Base-by-base conservation (phyloP, 1,140 invertebrate genomes). In the Bombus confusus region DNA sequence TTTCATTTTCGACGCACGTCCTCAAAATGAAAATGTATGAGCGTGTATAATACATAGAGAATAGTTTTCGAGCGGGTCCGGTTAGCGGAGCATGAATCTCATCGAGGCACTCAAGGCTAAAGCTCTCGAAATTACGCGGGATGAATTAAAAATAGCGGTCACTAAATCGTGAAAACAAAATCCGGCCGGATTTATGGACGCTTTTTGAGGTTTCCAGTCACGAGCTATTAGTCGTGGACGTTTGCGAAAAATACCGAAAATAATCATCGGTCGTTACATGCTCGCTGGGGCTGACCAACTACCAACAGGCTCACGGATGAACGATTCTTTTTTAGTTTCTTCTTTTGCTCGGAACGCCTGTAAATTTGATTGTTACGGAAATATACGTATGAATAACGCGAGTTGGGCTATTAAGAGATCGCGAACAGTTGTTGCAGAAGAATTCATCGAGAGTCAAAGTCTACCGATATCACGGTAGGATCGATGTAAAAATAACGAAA, bases 1-100 rank as follows among this genome's bases (percentile, higher is more conserved):
- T 80, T 86, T 86, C 85, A 86, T 86, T 86, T 86, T 86, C 85
- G 80, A 83, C 85, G 85, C 85, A 86, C 85, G 85, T 86, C 73
- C 85, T 62, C 85, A 47, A 85, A 85, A 85, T 85, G 84, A 85
- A 80, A 85, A 85, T 81, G 84, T 85, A 85, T 72, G 85, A 80
- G 80, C 80, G 80, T 72, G 85, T 76, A 75, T 83, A 83, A 86
- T 86, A 76, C 85, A 68, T 59, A 39, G 78, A 76, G 85, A 74
- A 86, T 86, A 77, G 64, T 83, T 82, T 78, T 83, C 71, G 79
- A 78, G 68, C 78, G 69, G 59, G 37, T 43, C 78, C 74, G 81
- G 84, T 80, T 66, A 80, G 84, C 84, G 59, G 84, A 84, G 86
- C 84, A 85, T 78, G 86, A 87, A 84, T 83, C 78, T 81, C 85